phyloP scores from a whole-genome alignment of 2,888 invertebrate species.

The Thereva nobilitata region DNA sequence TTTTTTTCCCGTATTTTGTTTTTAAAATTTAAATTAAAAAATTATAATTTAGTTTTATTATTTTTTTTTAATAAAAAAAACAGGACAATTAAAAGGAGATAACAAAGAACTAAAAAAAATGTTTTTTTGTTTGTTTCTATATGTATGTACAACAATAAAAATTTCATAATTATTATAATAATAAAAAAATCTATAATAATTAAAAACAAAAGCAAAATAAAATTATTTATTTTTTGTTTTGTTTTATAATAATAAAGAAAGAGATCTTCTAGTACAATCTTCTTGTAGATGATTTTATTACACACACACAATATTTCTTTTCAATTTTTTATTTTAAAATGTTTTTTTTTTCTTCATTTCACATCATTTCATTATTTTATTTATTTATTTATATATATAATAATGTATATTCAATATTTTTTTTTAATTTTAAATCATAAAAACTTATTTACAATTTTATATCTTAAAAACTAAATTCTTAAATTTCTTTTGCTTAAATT shows the following conservation, averaged over 20 bases:
- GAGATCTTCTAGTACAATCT: slow-evolving; percentile 29
- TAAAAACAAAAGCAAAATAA: slow-evolving; percentile 16
- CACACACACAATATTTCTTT: slow-evolving; percentile 3
- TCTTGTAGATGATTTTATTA: too few species aligned
- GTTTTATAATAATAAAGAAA: slow-evolving; percentile 22
- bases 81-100: too few species aligned
- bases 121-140: too few species aligned
- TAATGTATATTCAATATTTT: neutral
- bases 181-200: too few species aligned
- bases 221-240: slow-evolving; percentile 19
- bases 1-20: slow-evolving; percentile 10
- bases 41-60: neutral
- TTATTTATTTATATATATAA: neutral
- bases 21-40: slow-evolving; percentile 1
- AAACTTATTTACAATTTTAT: neutral
- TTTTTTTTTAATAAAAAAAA: neutral
- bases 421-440: neutral
- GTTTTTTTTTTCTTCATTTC: neutral
- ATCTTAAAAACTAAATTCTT: too few species aligned
- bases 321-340: neutral
- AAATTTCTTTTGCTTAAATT: too few species aligned
- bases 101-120: too few species aligned
- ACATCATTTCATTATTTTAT: too few species aligned
- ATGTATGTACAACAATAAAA: too few species aligned
- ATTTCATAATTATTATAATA: too few species aligned